Base-by-base conservation (phyloP, 2,888 invertebrate genomes). In the Congeria kusceri region DNA sequence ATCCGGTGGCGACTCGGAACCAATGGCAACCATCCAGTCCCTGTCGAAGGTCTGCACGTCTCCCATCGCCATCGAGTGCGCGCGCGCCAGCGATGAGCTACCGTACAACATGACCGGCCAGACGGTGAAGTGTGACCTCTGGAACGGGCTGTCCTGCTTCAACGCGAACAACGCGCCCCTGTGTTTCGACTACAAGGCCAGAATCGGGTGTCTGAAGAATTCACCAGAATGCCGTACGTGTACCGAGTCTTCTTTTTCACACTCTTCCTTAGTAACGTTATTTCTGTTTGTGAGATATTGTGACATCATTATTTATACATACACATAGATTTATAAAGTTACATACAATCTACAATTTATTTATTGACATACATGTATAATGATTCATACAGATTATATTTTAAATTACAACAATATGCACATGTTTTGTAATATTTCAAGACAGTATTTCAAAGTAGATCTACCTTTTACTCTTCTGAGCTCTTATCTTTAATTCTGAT, bases 121-220 rank as follows among this genome's bases (percentile, higher is more conserved):
- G 77, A 81, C 73, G 0, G 85, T 87, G 13, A 84, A 80, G 11
- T 93, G 93, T 77, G 89, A 91, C 71, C 91, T 97, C 76, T 95
- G 96, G 89, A 94, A 95, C 15, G 97, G 97, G 0, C 94, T 98
- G 0, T 93, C 95, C 5, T 97, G 97, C 91, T 94, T 93, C 74
- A 94, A 91, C 63, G 83, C 79, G 7, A 87, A 91, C 63, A 85
- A 85, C 70, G 73, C 75, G 7, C 83, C 87, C 15, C 72, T 83
- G 1, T 91, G 91, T 66, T 86, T 72, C 67, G 88, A 91, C 72
- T 91, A 90, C 77, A 88, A 88, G 77, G 89, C 85, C 58, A 77
- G 89, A 57, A 71, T 91, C 18, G 90, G 90, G 5, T 91, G 91
- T 70, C 66, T 89, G 53, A 88, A 88, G 47, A 70, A 86, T 49